Conservation (phyloP, 2,113 vertebrate species). For the Chloropsis hardwickii region DNA sequence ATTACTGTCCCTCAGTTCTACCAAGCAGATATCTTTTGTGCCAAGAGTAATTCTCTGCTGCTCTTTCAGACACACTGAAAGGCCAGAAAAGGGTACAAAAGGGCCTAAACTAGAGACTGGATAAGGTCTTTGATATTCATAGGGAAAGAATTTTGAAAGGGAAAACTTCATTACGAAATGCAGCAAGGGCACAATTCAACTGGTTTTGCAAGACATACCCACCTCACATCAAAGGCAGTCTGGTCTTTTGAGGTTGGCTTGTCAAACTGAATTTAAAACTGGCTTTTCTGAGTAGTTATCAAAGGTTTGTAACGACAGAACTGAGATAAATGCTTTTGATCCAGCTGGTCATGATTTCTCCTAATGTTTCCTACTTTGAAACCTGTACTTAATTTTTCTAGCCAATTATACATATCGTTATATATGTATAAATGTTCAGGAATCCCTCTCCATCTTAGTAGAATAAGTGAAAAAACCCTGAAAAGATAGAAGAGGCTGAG, state of each 20-base stretch:
- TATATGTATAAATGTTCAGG: neutral
- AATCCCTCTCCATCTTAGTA: neutral
- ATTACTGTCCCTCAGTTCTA: neutral
- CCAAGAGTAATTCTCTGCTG: neutral
- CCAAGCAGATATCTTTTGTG: neutral
- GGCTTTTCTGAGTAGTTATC: neutral
- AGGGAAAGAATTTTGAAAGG: neutral
- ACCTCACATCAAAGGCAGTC: conserved; percentile 24
- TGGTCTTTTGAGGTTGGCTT: conserved; percentile 16
- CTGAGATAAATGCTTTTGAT: conserved; percentile 3
- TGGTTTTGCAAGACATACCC: neutral
- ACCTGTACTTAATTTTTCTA: neutral
- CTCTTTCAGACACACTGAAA: neutral
- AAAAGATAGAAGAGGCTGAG: neutral
- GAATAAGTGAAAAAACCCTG: neutral
- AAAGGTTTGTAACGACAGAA: neutral
- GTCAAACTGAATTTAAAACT: conserved; percentile 47
- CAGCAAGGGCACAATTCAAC: neutral
- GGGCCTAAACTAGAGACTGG: neutral
- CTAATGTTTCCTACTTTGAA: neutral
- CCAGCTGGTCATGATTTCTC: neutral
- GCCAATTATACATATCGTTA: neutral
- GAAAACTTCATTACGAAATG: neutral
- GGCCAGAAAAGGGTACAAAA: neutral
- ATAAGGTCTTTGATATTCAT: neutral